Conservation (phyloP, 2,113 vertebrate species). For the Bombycilla garrulus region DNA sequence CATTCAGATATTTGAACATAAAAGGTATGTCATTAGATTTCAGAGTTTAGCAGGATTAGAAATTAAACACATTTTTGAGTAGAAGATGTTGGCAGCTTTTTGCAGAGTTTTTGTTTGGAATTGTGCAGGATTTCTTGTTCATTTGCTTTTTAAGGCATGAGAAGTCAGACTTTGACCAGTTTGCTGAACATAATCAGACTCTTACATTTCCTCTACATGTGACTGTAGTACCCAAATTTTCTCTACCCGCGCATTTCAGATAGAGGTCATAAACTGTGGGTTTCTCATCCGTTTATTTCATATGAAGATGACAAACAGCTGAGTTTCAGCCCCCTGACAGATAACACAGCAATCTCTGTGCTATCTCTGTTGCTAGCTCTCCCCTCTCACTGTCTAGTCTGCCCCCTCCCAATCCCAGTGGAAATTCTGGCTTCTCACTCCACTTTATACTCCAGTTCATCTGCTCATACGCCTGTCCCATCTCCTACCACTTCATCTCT, state of each 20-base stretch:
- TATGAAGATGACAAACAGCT: background rate
- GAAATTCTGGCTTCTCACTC: background rate
- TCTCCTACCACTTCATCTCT: background rate
- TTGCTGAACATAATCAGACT: background rate
- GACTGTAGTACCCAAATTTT: background rate
- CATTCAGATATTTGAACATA: background rate
- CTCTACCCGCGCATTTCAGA: background rate
- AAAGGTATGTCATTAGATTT: background rate
- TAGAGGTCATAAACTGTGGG: background rate
- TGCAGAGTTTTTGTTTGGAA: background rate
- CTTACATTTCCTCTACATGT: background rate
- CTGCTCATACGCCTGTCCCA: background rate
- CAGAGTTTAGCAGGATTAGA: background rate
- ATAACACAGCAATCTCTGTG: background rate
- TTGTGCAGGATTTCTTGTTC: background rate
- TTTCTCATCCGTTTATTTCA: background rate
- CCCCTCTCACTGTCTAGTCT: background rate
- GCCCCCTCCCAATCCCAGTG: background rate
- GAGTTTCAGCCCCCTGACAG: background rate
- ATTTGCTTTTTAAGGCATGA: background rate
- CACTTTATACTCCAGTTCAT: background rate
- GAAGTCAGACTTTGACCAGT: background rate
- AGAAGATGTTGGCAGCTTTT: background rate
- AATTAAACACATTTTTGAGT: background rate
- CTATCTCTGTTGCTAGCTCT: background rate